Evolutionary conservation across 1,140 invertebrate species (phyloP).

Genomic region (Lysiphlebus fabarum): DNA sequence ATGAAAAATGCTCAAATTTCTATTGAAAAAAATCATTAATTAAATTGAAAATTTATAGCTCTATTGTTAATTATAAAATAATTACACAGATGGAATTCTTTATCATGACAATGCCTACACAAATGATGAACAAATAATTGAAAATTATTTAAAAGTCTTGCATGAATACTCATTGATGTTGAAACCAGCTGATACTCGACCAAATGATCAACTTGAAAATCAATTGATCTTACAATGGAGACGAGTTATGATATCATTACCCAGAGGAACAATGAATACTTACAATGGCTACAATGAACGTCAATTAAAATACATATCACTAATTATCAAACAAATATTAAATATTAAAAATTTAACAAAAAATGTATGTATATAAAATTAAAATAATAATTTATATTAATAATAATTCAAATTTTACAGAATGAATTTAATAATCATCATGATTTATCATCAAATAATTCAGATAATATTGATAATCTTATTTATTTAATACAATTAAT

Average conservation of each 20-base stretch:
- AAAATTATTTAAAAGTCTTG: slow-evolving; percentile 34
- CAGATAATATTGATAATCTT: slow-evolving; percentile 59
- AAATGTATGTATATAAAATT: too few species aligned
- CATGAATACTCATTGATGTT: slow-evolving; percentile 31
- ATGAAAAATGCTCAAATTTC: too few species aligned
- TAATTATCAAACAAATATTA: slow-evolving; percentile 37
- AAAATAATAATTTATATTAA: neutral
- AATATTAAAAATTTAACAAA: slow-evolving; percentile 25
- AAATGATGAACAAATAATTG: slow-evolving; percentile 34
- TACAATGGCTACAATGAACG: slow-evolving; percentile 43
- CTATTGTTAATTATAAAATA: too few species aligned
- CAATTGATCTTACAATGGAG: slow-evolving; percentile 37
- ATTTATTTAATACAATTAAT: slow-evolving; percentile 62
- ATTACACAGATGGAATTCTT: slow-evolving; percentile 35
- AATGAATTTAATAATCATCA: slow-evolving; percentile 49
- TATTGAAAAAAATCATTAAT: too few species aligned
- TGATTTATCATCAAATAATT: slow-evolving; percentile 30
- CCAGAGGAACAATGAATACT: slow-evolving; percentile 30
- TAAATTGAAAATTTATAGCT: too few species aligned
- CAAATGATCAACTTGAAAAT: slow-evolving; percentile 34
- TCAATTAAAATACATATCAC: slow-evolving; percentile 52
- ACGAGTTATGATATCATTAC: slow-evolving; percentile 34
- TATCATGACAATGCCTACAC: slow-evolving; percentile 38
- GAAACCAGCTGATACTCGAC: slow-evolving; percentile 20
- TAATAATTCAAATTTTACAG: neutral